Percentiles rank a stretch among this genome's conserved stretches.
These are phyloP conservation scores for Heteromurus nitidus DNA, from an alignment of 2,888 invertebrate genomes.

Conservation along the genomic window DNA sequence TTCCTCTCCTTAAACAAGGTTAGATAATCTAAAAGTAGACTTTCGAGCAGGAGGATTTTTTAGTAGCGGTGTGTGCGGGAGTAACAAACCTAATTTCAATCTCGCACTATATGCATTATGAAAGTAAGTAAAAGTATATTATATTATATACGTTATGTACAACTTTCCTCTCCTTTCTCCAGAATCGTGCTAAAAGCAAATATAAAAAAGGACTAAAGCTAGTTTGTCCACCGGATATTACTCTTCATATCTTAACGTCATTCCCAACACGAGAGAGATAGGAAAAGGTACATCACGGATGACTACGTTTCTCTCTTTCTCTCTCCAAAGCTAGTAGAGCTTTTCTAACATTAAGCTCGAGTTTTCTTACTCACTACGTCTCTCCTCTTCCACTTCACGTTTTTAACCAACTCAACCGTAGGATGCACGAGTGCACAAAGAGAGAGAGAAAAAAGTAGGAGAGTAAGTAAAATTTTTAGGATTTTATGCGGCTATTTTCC, in stretches of 20 bases:
- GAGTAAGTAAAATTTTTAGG: conserved; percentile 11
- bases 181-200: too few relatives aligned
- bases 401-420: not conserved
- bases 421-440: not conserved
- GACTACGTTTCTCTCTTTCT: not conserved
- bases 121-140: too few relatives aligned
- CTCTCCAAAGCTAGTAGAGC: not conserved
- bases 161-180: too few relatives aligned
- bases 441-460: too few relatives aligned
- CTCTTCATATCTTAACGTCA: conserved; percentile 49
- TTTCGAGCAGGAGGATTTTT: too few relatives aligned
- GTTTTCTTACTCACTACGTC: not conserved
- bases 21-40: too few relatives aligned
- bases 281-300: not conserved
- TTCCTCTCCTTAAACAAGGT: too few relatives aligned
- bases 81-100: too few relatives aligned
- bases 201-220: conserved; percentile 13
- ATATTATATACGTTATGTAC: too few relatives aligned
- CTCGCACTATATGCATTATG: too few relatives aligned
- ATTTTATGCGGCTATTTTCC: conserved; percentile 14
- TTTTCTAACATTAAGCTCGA: not conserved
- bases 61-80: too few relatives aligned
- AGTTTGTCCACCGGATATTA: conserved; percentile 62
- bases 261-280: conserved; percentile 15
- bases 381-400: not conserved